phyloP scores from a whole-genome alignment of 2,888 invertebrate genomes.

The Lymantria dispar region DNA sequence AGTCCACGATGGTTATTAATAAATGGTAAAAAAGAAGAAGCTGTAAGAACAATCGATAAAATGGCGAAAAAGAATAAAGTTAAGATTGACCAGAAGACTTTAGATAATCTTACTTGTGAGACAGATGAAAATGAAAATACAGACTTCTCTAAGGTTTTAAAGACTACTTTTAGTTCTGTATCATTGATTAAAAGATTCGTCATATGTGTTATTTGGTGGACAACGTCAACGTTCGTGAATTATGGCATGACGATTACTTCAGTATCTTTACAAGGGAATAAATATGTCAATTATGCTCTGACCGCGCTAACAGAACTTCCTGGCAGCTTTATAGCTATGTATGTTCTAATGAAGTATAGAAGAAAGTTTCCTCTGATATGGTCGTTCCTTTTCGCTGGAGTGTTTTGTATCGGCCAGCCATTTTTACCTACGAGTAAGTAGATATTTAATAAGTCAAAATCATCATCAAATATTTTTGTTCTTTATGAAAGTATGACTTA shows the following conservation, averaged over 20 bases:
- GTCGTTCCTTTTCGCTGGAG: constrained; percentile 79
- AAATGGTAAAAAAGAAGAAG: constrained; percentile 85
- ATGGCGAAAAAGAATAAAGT: constrained; percentile 78
- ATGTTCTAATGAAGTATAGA: constrained; percentile 78
- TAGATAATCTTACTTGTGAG: constrained; percentile 41
- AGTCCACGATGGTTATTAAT: constrained; percentile 91
- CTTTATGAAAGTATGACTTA: too few relatives aligned
- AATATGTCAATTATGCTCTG: constrained; percentile 88
- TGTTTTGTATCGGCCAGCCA: constrained; percentile 82
- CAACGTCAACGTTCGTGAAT: constrained; percentile 88
- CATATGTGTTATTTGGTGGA: constrained; percentile 69
- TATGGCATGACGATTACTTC: constrained; percentile 90
- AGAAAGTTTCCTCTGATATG: constrained; percentile 79
- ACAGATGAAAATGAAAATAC: constrained; percentile 38
- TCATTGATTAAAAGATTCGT: constrained; percentile 57
- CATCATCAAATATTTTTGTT: not conserved
- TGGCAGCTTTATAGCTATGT: constrained; percentile 77
- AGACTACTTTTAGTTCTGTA: constrained; percentile 56
- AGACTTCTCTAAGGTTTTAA: constrained; percentile 42
- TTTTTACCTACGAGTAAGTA: constrained; percentile 80
- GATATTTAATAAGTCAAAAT: not conserved
- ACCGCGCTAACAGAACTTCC: constrained; percentile 82
- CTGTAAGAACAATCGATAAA: constrained; percentile 82
- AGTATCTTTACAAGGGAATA: constrained; percentile 87
- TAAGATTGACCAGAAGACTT: constrained; percentile 42